phyloP scores from a whole-genome alignment of 2,888 invertebrate species.

The Lithophane leautieri region DNA sequence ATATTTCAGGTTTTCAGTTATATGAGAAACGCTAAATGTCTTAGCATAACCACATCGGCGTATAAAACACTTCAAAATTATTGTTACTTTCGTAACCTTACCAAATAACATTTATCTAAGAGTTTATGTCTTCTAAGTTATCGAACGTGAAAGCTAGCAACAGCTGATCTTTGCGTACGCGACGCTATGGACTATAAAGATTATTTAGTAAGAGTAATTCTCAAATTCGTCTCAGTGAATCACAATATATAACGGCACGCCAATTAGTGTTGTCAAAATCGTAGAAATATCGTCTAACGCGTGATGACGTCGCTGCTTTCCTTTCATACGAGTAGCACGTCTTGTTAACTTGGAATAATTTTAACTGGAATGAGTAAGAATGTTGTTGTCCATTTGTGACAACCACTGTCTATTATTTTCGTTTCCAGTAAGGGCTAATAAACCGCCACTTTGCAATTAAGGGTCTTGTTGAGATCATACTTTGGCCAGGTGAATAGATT shows the following conservation, averaged over 20 bases:
- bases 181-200: slow-evolving; percentile 41
- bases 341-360: slow-evolving; percentile 30
- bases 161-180: slow-evolving; percentile 45
- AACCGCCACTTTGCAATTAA: not conserved
- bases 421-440: not conserved
- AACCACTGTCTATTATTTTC: not conserved
- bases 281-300: slow-evolving; percentile 59
- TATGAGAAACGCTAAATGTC: not conserved
- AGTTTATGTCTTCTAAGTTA: slow-evolving; percentile 35
- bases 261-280: slow-evolving; percentile 64
- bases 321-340: slow-evolving; percentile 36
- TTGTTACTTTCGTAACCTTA: slow-evolving; percentile 27
- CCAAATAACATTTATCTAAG: slow-evolving; percentile 12
- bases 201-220: slow-evolving; percentile 55
- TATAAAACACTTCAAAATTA: slow-evolving; percentile 2
- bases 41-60: not conserved
- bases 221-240: slow-evolving; percentile 49
- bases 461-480: not conserved
- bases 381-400: not conserved
- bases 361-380: not conserved
- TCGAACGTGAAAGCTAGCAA: slow-evolving; percentile 45
- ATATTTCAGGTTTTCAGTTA: not conserved
- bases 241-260: slow-evolving; percentile 58
- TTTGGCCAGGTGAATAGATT: not conserved
- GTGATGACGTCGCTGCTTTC: slow-evolving; percentile 54